These are phyloP conservation scores for Aplodontia rufa DNA, from an alignment of 2,113 vertebrate species.

Conservation along the genomic window DNA sequence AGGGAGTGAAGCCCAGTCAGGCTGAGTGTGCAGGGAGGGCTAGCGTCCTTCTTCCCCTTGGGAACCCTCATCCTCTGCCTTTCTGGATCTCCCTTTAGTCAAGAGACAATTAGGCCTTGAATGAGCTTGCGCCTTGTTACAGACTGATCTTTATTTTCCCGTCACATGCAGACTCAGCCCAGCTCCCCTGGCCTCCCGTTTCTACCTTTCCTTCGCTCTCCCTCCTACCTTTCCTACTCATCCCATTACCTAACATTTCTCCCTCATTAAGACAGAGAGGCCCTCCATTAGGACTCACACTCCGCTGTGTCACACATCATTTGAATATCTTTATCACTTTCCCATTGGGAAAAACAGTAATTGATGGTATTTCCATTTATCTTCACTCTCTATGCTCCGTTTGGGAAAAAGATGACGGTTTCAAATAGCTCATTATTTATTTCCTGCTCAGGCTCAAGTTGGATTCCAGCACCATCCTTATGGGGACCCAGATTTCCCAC, in stretches of 20 bases:
- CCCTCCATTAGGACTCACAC: constrained; percentile 43
- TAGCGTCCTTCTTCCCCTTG: not conserved
- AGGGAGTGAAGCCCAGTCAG: not conserved
- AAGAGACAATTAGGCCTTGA: not conserved
- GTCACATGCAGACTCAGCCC: not conserved
- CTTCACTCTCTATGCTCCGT: constrained; percentile 48
- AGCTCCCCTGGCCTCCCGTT: not conserved
- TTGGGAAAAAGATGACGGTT: constrained; percentile 62
- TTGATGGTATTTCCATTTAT: constrained; percentile 67
- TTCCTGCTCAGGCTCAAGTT: constrained; percentile 44
- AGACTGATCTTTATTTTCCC: not conserved
- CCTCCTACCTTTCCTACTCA: not conserved
- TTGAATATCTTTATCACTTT: constrained; percentile 69
- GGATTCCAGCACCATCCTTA: constrained; percentile 44
- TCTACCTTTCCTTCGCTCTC: constrained; percentile 22
- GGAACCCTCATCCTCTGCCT: not conserved
- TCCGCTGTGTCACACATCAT: not conserved
- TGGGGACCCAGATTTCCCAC: constrained; percentile 30
- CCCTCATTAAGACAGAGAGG: constrained; percentile 18
- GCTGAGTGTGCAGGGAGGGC: not conserved
- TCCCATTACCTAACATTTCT: not conserved
- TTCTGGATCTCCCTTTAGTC: not conserved
- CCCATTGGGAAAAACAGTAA: constrained; percentile 63
- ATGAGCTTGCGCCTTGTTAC: not conserved
- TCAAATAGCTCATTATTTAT: constrained; percentile 71